These are phyloP conservation scores for Monodelphis domestica DNA, from an alignment of 2,797 vertebrate genomes.

Conservation along the genomic window DNA sequence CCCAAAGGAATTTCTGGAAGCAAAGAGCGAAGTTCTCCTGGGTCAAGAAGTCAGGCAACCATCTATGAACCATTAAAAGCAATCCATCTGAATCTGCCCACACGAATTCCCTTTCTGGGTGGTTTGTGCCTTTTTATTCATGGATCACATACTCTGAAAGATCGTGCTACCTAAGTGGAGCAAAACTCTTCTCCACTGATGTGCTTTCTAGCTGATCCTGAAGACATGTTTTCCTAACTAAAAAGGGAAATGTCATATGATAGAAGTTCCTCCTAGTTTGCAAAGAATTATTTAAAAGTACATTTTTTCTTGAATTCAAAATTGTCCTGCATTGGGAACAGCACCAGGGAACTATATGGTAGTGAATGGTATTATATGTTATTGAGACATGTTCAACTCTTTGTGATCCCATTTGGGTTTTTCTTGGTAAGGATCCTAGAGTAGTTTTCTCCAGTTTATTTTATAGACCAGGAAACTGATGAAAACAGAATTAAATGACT, in stretches of 20 bases:
- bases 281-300: neutral
- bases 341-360: neutral
- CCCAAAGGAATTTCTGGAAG: neutral
- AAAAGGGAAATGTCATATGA: neutral
- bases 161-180: neutral
- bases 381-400: too few relatives aligned
- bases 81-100: neutral
- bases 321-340: neutral
- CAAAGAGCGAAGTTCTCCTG: neutral
- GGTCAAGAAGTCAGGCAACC: neutral
- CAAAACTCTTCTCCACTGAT: neutral
- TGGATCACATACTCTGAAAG: neutral
- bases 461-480: too few relatives aligned
- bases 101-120: too few relatives aligned
- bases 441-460: too few relatives aligned
- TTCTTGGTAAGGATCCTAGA: too few relatives aligned
- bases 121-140: neutral
- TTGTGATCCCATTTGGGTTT: too few relatives aligned
- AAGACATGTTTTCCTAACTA: neutral
- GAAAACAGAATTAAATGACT: too few relatives aligned
- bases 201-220: neutral
- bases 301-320: neutral
- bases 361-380: neutral
- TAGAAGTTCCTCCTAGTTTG: neutral
- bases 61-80: constrained; percentile 21